These are phyloP conservation scores for Thalpophila matura DNA, from an alignment of 2,888 invertebrate genomes.

Conservation along the genomic window DNA sequence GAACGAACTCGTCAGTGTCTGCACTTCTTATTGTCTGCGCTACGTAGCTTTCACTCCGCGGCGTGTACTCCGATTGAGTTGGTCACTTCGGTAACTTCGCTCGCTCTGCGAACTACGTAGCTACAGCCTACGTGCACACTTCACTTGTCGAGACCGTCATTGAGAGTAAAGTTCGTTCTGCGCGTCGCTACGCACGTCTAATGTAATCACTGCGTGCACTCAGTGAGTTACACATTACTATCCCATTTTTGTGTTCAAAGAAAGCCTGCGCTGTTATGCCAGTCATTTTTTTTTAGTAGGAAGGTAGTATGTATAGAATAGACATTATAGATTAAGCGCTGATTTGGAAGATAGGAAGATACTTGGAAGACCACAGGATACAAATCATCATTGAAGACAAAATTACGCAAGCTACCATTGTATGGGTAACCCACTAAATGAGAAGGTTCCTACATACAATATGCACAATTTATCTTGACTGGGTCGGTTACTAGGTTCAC, in stretches of 20 bases:
- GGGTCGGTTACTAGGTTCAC: too few relatives aligned
- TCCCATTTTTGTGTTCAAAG: conserved; percentile 84
- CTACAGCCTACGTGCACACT: conserved; percentile 88
- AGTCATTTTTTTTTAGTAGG: conserved; percentile 51
- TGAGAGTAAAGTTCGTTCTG: conserved; percentile 86
- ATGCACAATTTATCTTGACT: too few relatives aligned
- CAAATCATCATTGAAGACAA: background rate
- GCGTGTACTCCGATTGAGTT: conserved; percentile 87
- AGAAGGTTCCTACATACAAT: conserved; percentile 4
- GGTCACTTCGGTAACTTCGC: conserved; percentile 87
- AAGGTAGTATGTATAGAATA: conserved; percentile 60
- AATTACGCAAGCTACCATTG: background rate
- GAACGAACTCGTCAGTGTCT: conserved; percentile 89
- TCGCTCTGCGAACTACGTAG: conserved; percentile 89
- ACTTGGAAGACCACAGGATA: conserved; percentile 21
- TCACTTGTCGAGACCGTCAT: conserved; percentile 86
- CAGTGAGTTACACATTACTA: conserved; percentile 90
- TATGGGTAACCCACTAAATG: conserved; percentile 28
- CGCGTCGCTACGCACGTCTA: conserved; percentile 86
- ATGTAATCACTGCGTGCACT: conserved; percentile 90
- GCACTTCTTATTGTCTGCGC: conserved; percentile 91
- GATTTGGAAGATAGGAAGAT: conserved; percentile 33
- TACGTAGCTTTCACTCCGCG: conserved; percentile 90
- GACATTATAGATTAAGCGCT: conserved; percentile 38
- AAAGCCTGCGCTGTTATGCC: conserved; percentile 66